Evolutionary conservation across 92 coral and sea anemone genomes (phyloP), one percentile per base, ranked within the genome.

Genomic region (Paramuricea clavata): DNA sequence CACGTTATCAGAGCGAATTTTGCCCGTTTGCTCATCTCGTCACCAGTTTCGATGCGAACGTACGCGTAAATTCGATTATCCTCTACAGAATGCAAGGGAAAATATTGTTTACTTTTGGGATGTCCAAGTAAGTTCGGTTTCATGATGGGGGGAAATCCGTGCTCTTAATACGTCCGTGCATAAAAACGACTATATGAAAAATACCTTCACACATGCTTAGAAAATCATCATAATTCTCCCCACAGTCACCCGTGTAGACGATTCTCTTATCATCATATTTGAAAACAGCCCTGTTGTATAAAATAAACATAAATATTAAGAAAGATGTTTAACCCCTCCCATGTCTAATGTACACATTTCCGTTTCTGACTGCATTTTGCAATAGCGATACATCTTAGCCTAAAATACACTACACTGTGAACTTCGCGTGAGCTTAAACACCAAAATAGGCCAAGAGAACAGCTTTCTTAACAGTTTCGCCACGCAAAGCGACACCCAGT

Each of bases 1-100:
- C 99, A 97, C 21, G 99, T 93, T 67, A 97, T 88, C 56, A 97
- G 85, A 6, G 93, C 99, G 68, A 97, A 97, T 89, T 97, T 97
- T 43, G 95, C 98, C 57, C 99, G 89, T 74, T 76, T 88, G 90
- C 99, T 97, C 81, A 97, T 76, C 81, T 97, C 99, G 87, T 97
- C 99, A 15, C 99, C 99, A 64, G 97, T 93, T 75, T 94, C 97
- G 39, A 97, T 52, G 35, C 98, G 81, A 64, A 93, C 93, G 74
- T 61, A 97, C 21, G 90, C 94, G 82, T 97, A 97, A 19, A 76
- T 82, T 65, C 99, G 93, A 5, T 91, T 90, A 13, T 89, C 92
- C 34, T 88, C 99, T 94, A 78, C 36, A 43, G 56, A 76, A 44
- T 12, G 23, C 82, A 78, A 62, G 12, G 23, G 27, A 74, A 35